Evolutionary conservation across 2,797 vertebrate species (phyloP).

Genomic region (Sebastes matsubarae): DNA sequence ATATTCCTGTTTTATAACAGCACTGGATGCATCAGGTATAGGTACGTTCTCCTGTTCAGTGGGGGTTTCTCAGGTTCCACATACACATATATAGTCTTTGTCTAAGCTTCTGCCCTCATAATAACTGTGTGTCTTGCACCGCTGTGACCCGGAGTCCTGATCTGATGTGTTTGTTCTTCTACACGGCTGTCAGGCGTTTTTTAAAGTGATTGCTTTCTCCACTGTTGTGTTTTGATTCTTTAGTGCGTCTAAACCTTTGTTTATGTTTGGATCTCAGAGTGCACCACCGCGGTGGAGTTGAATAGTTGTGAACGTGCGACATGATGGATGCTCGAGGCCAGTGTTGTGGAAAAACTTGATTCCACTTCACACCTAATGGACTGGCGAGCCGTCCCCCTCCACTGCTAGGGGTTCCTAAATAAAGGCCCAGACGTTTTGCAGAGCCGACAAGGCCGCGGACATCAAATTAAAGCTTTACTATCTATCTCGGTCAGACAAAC

Average conservation of each 20-base stretch:
- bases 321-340: slow-evolving; percentile 73
- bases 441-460: slow-evolving; percentile 57
- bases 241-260: slow-evolving; percentile 24
- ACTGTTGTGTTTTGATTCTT: slow-evolving; percentile 23
- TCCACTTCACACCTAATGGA: slow-evolving; percentile 80
- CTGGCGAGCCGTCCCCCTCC: slow-evolving; percentile 56
- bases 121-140: not conserved
- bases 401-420: slow-evolving; percentile 58
- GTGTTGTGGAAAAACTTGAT: slow-evolving; percentile 76
- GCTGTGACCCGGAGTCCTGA: not conserved
- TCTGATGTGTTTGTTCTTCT: slow-evolving; percentile 14
- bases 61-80: not conserved
- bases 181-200: slow-evolving; percentile 1
- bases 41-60: not conserved
- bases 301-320: slow-evolving; percentile 65
- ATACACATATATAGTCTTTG: not conserved
- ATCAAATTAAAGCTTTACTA: slow-evolving; percentile 57
- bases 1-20: not conserved
- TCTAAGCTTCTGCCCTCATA: not conserved
- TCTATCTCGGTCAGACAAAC: slow-evolving; percentile 25
- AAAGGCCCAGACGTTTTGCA: slow-evolving; percentile 49
- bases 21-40: not conserved
- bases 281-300: slow-evolving; percentile 26
- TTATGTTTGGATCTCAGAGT: slow-evolving; percentile 41
- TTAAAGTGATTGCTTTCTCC: slow-evolving; percentile 21